Evolutionary conservation across 2,888 invertebrate species (phyloP).

Genomic region (Norana najaformis): DNA sequence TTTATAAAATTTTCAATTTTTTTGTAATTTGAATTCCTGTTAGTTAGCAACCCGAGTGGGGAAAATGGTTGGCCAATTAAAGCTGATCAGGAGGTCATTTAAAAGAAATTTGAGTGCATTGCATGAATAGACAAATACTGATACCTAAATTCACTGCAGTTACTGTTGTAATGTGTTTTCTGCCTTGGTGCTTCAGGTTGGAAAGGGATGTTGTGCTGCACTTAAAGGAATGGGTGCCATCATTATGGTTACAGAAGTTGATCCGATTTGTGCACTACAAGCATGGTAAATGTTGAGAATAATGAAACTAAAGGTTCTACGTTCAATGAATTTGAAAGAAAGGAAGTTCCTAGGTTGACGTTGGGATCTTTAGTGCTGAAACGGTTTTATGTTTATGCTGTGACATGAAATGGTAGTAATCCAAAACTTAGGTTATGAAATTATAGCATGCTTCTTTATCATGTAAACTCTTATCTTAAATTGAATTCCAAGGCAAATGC

Average conservation of each 20-base stretch:
- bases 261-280: slow-evolving; percentile 97
- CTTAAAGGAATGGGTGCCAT: slow-evolving; percentile 91
- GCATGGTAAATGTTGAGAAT: slow-evolving; percentile 72
- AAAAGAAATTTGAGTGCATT: not conserved
- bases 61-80: not conserved
- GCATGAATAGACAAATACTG: not conserved
- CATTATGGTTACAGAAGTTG: slow-evolving; percentile 95
- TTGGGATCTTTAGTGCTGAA: too few relatives aligned
- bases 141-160: not conserved
- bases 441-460: not conserved
- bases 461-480: not conserved
- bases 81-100: not conserved
- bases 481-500: too few relatives aligned
- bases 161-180: not conserved
- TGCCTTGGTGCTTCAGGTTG: slow-evolving; percentile 66
- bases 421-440: not conserved
- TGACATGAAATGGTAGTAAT: not conserved
- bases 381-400: not conserved
- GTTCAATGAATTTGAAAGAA: too few relatives aligned
- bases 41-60: not conserved
- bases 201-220: slow-evolving; percentile 96
- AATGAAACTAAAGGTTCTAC: too few relatives aligned
- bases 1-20: not conserved
- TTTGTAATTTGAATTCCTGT: not conserved
- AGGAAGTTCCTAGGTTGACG: not conserved